These are phyloP conservation scores for Halyomorpha halys DNA, from an alignment of 1,140 invertebrate genomes.

Conservation along the genomic window DNA sequence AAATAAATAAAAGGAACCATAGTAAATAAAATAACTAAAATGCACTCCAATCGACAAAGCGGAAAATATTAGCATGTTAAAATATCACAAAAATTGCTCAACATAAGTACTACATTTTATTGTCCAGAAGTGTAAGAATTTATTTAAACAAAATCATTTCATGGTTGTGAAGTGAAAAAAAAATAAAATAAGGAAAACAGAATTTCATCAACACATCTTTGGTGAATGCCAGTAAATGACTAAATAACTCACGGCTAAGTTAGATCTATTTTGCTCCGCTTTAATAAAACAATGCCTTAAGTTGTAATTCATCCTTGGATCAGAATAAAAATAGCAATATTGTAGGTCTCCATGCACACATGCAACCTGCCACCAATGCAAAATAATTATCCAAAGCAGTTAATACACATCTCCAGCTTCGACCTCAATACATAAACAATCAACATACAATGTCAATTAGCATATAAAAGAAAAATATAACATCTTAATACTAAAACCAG, in stretches of 20 bases:
- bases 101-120: no score
- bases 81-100: no score
- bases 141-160: no score
- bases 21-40: no score
- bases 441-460: not conserved
- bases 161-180: no score
- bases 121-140: no score
- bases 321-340: conserved; percentile 16
- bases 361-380: conserved; percentile 17
- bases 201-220: not conserved
- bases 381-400: conserved; percentile 11
- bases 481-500: no score
- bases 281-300: conserved; percentile 7
- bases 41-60: no score
- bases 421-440: not conserved
- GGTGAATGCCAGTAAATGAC: not conserved
- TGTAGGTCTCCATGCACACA: conserved; percentile 15
- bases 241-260: conserved; percentile 4
- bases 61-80: no score
- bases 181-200: no score
- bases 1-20: no score
- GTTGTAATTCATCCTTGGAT: conserved; percentile 16
- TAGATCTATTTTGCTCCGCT: conserved; percentile 16
- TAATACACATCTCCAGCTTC: not conserved
- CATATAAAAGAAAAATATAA: not conserved